Conservation (phyloP, 92 coral and sea anemone species). For the Epizoanthus stellaris region DNA sequence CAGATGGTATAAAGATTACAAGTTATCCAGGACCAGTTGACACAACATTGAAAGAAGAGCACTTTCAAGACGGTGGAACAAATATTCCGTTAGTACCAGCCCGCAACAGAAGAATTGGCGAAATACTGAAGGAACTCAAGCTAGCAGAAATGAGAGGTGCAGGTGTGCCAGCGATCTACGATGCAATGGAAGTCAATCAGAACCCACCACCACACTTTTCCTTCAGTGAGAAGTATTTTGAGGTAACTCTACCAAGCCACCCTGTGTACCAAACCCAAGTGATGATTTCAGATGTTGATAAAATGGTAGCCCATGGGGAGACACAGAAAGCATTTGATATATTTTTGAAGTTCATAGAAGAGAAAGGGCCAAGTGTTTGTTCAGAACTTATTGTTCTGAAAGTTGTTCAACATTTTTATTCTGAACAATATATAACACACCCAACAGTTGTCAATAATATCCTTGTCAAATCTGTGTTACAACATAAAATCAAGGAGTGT, state of each 20-base stretch:
- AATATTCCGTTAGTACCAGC: slow-evolving; percentile 75
- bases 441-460: slow-evolving; percentile 36
- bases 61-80: slow-evolving; percentile 55
- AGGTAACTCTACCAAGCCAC: slow-evolving; percentile 77
- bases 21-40: slow-evolving; percentile 81
- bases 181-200: slow-evolving; percentile 65
- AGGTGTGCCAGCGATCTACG: slow-evolving; percentile 71
- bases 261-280: slow-evolving; percentile 65
- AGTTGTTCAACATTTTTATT: slow-evolving; percentile 51
- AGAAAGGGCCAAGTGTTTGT: slow-evolving; percentile 24
- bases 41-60: slow-evolving; percentile 52
- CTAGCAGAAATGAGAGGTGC: slow-evolving; percentile 79
- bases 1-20: slow-evolving; percentile 64
- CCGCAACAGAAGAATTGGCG: slow-evolving; percentile 81
- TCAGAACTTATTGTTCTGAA: slow-evolving; percentile 53
- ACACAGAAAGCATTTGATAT: slow-evolving; percentile 58
- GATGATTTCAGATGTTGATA: slow-evolving; percentile 55
- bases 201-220: slow-evolving; percentile 71
- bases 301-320: slow-evolving; percentile 64
- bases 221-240: slow-evolving; percentile 53
- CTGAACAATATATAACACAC: slow-evolving; percentile 44
- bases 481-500: slow-evolving; percentile 35
- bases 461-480: background rate
- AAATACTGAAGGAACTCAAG: slow-evolving; percentile 64
- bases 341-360: slow-evolving; percentile 37